Evolutionary conservation across 2,888 invertebrate genomes (phyloP).

Genomic region (Chymomyza caudatula): DNA sequence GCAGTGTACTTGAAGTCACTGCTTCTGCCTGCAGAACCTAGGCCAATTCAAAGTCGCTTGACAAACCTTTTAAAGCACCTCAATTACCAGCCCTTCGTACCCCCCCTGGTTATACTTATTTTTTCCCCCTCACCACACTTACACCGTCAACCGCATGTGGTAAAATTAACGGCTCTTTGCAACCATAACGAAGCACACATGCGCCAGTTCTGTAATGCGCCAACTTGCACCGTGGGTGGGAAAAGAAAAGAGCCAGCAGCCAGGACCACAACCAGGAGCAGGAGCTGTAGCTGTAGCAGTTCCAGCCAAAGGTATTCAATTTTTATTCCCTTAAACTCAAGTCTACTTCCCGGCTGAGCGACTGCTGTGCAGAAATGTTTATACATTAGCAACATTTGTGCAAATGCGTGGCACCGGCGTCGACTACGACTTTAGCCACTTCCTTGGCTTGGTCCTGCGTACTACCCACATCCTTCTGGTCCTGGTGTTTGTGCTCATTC

Average conservation of each 20-base stretch:
- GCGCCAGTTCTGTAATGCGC: background rate
- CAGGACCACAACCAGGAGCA: slow-evolving; percentile 5
- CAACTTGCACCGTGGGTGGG: background rate
- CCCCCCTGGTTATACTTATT: background rate
- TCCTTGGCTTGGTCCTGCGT: background rate
- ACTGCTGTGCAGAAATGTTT: slow-evolving; percentile 53
- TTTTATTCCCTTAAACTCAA: slow-evolving; percentile 41
- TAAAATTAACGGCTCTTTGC: slow-evolving; percentile 47
- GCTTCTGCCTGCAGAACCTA: background rate
- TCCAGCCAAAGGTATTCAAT: slow-evolving; percentile 37
- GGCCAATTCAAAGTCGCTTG: background rate
- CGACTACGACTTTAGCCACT: background rate
- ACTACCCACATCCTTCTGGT: background rate
- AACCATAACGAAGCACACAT: slow-evolving; percentile 44
- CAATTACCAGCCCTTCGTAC: slow-evolving; percentile 19
- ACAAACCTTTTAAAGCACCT: slow-evolving; percentile 18
- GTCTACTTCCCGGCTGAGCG: background rate
- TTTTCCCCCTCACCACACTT: background rate
- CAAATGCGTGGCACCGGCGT: slow-evolving; percentile 27
- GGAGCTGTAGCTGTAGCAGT: slow-evolving; percentile 18
- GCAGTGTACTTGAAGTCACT: too few species aligned
- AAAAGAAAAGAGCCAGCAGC: slow-evolving; percentile 14
- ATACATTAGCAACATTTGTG: slow-evolving; percentile 69
- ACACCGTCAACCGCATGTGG: slow-evolving; percentile 52
- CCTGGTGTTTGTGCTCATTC: slow-evolving; percentile 15